Conservation (phyloP, 2,888 invertebrate species). For the Blastobasis adustella region DNA sequence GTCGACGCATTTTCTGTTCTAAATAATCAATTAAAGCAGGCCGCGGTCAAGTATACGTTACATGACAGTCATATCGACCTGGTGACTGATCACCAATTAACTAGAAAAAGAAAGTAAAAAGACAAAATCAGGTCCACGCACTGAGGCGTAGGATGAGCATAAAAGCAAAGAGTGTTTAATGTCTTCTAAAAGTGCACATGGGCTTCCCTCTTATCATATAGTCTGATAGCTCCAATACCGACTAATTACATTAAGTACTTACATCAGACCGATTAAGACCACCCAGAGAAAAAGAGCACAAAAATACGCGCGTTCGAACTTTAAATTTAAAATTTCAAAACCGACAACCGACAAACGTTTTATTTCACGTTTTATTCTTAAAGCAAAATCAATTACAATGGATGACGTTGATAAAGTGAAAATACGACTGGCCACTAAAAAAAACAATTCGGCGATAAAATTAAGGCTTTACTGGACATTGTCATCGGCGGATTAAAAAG, state of each 20-base stretch:
- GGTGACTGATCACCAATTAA: conserved; percentile 40
- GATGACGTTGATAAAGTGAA: conserved; percentile 2
- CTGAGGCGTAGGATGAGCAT: too few species aligned
- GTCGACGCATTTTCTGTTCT: conserved; percentile 24
- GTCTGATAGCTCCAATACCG: conserved; percentile 19
- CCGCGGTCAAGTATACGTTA: conserved; percentile 26
- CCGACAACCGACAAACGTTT: background rate
- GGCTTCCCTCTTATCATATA: conserved; percentile 11
- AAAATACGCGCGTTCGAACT: background rate
- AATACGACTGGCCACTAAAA: conserved; percentile 1
- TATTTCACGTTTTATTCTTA: background rate
- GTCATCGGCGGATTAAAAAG: conserved; percentile 19
- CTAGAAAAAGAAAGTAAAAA: conserved; percentile 13
- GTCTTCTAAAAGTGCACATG: background rate
- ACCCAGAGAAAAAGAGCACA: conserved; percentile 14
- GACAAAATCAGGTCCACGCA: background rate
- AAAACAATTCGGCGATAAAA: conserved; percentile 12
- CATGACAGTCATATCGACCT: conserved; percentile 38
- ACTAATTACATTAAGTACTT: conserved; percentile 25
- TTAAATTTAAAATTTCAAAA: conserved; percentile 1
- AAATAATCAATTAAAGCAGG: conserved; percentile 39
- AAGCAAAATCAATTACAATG: conserved; percentile 3
- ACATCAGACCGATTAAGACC: conserved; percentile 19
- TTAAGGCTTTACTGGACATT: conserved; percentile 16
- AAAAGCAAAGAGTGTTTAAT: too few species aligned